Percentiles rank a stretch among this genome's conserved stretches.
phyloP scores from a whole-genome alignment of 2,113 vertebrate genomes.

The Psephotus haematonotus region DNA sequence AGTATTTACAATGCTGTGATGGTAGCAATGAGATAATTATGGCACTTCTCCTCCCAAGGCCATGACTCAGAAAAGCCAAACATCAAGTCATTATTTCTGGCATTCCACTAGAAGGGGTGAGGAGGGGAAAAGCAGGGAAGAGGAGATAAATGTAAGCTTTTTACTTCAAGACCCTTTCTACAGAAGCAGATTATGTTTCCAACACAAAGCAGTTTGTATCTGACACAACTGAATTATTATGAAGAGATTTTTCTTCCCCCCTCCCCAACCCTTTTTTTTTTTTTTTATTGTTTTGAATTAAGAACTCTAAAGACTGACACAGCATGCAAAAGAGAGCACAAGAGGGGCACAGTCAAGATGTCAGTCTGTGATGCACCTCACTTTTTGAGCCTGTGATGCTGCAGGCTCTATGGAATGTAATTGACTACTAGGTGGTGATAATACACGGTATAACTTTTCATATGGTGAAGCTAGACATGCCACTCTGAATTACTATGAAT shows the following conservation, averaged over 20 bases:
- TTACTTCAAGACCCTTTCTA: neutral
- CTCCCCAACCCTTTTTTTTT: no score
- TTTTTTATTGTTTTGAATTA: neutral
- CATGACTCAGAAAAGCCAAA: neutral
- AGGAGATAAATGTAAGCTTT: neutral
- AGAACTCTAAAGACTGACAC: neutral
- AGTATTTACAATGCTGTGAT: conserved; percentile 34
- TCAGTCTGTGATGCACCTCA: neutral
- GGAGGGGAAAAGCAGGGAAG: neutral
- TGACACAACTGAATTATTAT: neutral
- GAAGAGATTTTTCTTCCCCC: neutral
- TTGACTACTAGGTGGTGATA: accelerated
- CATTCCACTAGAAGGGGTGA: neutral
- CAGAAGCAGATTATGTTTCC: neutral
- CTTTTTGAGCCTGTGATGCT: neutral
- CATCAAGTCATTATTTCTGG: conserved; percentile 18
- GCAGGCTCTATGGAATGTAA: neutral
- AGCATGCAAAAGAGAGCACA: neutral
- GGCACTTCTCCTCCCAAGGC: conserved; percentile 15
- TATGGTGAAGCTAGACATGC: neutral
- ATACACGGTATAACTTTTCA: neutral
- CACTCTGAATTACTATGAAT: neutral
- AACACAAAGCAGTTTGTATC: neutral
- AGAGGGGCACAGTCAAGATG: neutral
- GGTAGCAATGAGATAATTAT: conserved; percentile 54